Evolutionary conservation across 2,888 invertebrate genomes (phyloP).

Genomic region (Pollenia griseotomentosa): DNA sequence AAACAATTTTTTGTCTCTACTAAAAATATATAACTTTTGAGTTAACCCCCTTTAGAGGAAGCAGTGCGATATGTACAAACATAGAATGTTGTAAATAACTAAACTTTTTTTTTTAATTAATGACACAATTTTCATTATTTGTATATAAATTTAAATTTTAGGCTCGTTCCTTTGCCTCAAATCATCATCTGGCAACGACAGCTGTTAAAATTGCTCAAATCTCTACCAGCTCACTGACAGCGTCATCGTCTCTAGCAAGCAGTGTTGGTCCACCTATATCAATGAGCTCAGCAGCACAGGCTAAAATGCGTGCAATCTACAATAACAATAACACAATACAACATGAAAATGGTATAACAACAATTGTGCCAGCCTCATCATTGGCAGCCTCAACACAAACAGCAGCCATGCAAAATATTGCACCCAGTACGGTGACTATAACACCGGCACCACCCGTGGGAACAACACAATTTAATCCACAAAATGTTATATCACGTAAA

Average conservation of each 20-base stretch:
- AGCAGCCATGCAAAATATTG: constrained; percentile 80
- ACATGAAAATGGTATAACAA: constrained; percentile 81
- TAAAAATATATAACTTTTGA: no score
- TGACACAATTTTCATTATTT: no score
- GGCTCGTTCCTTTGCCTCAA: constrained; percentile 55
- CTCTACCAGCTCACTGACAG: constrained; percentile 43
- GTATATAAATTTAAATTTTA: constrained; percentile 35
- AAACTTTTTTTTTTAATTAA: neutral
- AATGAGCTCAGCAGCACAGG: constrained; percentile 66
- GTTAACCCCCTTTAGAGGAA: no score
- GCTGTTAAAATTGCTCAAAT: constrained; percentile 77
- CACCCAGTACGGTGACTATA: constrained; percentile 81
- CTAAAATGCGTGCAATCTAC: constrained; percentile 80
- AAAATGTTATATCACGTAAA: constrained; percentile 73
- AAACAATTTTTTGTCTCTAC: no score
- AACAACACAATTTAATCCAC: constrained; percentile 69
- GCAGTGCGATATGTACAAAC: neutral
- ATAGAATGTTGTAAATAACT: no score
- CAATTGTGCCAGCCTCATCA: constrained; percentile 81
- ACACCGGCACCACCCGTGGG: constrained; percentile 80
- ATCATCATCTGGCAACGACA: constrained; percentile 58
- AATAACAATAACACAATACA: constrained; percentile 80
- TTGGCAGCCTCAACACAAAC: constrained; percentile 80
- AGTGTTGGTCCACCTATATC: constrained; percentile 41
- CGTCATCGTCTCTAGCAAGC: constrained; percentile 30